These are phyloP conservation scores for Acleris laterana DNA, from an alignment of 2,888 invertebrate genomes.

Conservation along the genomic window DNA sequence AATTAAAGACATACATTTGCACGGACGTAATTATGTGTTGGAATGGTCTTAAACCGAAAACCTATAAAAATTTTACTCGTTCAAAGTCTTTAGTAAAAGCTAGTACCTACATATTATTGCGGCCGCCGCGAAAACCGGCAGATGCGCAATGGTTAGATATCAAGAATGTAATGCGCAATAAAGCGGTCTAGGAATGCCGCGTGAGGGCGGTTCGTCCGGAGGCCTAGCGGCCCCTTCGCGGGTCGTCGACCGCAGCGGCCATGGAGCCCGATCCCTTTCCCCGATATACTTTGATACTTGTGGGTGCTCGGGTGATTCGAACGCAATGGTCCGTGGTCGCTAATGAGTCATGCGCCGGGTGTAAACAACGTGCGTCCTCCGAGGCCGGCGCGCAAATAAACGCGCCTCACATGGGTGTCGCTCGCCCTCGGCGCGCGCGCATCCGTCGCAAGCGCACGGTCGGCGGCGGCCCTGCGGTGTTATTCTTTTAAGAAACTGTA, in stretches of 20 bases:
- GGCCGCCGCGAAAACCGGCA: constrained; percentile 10
- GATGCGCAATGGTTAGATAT: constrained; percentile 44
- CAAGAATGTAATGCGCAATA: constrained; percentile 54
- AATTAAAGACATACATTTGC: too few relatives aligned
- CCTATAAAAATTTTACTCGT: too few relatives aligned
- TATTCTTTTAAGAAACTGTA: too few relatives aligned
- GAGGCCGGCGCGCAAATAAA: constrained; percentile 69
- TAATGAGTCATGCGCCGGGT: constrained; percentile 65
- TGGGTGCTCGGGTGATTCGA: constrained; percentile 10
- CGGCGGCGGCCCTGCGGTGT: constrained; percentile 18
- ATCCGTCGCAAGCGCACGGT: constrained; percentile 21
- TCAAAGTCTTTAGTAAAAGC: background rate
- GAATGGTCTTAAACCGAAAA: too few relatives aligned
- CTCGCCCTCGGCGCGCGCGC: constrained; percentile 22
- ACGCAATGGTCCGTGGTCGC: constrained; percentile 47
- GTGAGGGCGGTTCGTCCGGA: constrained; percentile 42
- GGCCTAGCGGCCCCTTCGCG: constrained; percentile 38
- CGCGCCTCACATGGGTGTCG: constrained; percentile 67
- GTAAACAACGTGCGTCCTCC: constrained; percentile 67
- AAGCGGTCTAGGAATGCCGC: constrained; percentile 53
- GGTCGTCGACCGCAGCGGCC: constrained; percentile 66
- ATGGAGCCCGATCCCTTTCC: constrained; percentile 56
- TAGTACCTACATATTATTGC: background rate
- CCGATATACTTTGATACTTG: constrained; percentile 39
- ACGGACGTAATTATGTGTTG: too few relatives aligned